These are phyloP conservation scores for Meta bourneti DNA, from an alignment of 2,888 invertebrate species.

Conservation along the genomic window DNA sequence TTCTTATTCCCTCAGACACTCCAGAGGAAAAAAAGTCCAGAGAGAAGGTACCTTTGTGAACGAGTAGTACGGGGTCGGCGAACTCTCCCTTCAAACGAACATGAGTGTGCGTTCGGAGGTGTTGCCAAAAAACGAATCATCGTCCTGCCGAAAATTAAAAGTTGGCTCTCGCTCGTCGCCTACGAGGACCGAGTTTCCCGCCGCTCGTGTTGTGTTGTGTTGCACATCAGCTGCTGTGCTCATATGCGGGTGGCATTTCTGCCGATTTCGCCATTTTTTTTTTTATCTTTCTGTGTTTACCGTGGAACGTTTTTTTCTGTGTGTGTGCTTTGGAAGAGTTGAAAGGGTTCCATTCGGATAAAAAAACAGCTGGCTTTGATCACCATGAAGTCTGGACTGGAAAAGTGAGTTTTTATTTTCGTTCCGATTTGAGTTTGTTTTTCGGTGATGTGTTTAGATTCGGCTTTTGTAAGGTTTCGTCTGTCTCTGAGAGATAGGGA, in stretches of 20 bases:
- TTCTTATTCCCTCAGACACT: not conserved
- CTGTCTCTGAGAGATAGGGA: no score
- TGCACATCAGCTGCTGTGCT: not conserved
- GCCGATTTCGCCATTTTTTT: not conserved
- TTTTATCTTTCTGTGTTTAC: not conserved
- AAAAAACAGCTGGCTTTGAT: not conserved
- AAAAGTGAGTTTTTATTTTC: constrained; percentile 41
- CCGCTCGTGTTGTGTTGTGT: not conserved
- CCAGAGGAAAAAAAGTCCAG: not conserved
- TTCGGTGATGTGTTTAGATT: not conserved
- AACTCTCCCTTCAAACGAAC: constrained; percentile 11
- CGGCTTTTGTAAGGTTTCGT: no score
- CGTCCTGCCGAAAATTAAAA: constrained; percentile 37
- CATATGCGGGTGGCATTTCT: constrained; percentile 13
- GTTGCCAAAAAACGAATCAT: constrained; percentile 60
- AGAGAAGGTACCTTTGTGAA: not conserved
- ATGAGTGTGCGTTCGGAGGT: not conserved
- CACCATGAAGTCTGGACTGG: constrained; percentile 45
- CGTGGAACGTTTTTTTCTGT: not conserved
- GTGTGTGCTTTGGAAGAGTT: not conserved
- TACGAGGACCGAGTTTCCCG: not conserved
- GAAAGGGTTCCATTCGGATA: not conserved
- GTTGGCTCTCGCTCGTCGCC: constrained; percentile 22
- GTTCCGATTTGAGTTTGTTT: not conserved
- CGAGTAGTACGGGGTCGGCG: constrained; percentile 27